Evolutionary conservation across 1,140 invertebrate genomes (phyloP), one percentile per base, ranked within the genome.

Genomic region (Megathymus violae): DNA sequence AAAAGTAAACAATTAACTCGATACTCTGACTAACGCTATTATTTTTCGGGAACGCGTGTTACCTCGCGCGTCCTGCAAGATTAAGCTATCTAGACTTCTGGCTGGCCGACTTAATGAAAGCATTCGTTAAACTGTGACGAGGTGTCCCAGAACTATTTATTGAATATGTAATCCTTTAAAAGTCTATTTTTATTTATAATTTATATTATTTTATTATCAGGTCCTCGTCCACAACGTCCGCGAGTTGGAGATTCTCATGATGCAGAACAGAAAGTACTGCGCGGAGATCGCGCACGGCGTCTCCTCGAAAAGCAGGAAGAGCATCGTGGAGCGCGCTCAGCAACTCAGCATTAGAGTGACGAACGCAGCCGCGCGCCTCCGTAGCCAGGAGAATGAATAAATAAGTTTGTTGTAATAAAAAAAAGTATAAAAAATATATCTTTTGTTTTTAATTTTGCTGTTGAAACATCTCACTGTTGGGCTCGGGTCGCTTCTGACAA

Each of bases 351-450:
- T 99, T 82, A 94, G 97, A 72, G 94, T 99, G 9, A 99, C 98
- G 31, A 99, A 99, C 92, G 96, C 96, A 43, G 96, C 98, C 86
- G 98, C 98, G 75, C 95, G 98, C 74, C 93, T 99, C 72, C 95
- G 98, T 78, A 98, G 97, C 75, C 98, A 99, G 93, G 99, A 99
- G 92, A 98, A 98, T 88, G 98, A 99, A 94, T 99, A 98, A 96
- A 85, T 76, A 78, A 69, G 56, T 69, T 73, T 70, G 67, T 68
- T 64, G 43, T 61, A 72, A 58, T 62, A 64, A 69, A 71, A 72
- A 66, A 54, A 64, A 64, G 27, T 19, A n/a, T 25, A 50, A 56
- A 56, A 31, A 19, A 52, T 13, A 10, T 50, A 36, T 38, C 61
- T 34, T 47, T 41, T 52, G 38, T 60, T 61, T 59, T 51, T 46